Evolutionary conservation across 2,888 invertebrate genomes (phyloP).

Genomic region (Cylloceria caligata): DNA sequence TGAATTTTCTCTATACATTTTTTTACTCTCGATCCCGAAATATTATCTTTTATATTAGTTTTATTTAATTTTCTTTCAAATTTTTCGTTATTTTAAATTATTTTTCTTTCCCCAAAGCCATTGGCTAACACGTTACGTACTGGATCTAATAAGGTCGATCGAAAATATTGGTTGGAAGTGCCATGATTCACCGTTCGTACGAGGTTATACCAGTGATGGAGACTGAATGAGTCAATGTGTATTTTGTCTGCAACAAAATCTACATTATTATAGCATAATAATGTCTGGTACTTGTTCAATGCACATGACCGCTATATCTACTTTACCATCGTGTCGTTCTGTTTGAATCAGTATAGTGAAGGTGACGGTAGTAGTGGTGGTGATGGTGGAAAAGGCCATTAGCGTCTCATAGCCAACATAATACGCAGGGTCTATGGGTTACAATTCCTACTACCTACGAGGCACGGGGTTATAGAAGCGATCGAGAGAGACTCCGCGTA

Average conservation of each 20-base stretch:
- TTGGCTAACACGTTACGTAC: neutral
- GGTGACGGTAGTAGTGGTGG: slow-evolving; percentile 14
- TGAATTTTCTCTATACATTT: too few relatives aligned
- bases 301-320: too few relatives aligned
- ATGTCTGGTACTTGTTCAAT: too few relatives aligned
- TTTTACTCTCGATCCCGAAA: neutral
- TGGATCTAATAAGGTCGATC: neutral
- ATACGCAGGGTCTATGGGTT: slow-evolving; percentile 41
- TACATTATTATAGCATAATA: too few relatives aligned
- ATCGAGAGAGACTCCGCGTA: slow-evolving; percentile 50
- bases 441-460: slow-evolving; percentile 14
- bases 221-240: too few relatives aligned
- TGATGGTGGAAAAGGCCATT: slow-evolving; percentile 59
- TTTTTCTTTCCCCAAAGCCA: neutral
- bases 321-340: neutral
- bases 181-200: too few relatives aligned
- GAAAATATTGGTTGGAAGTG: neutral
- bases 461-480: slow-evolving; percentile 33
- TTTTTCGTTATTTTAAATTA: neutral
- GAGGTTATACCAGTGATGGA: too few relatives aligned
- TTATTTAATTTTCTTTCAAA: neutral
- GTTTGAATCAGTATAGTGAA: neutral
- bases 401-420: slow-evolving; percentile 25
- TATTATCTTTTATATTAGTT: neutral
- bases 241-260: too few relatives aligned